Evolutionary conservation across 2,113 vertebrate genomes (phyloP).

Genomic region (Leucoraja erinaceus): DNA sequence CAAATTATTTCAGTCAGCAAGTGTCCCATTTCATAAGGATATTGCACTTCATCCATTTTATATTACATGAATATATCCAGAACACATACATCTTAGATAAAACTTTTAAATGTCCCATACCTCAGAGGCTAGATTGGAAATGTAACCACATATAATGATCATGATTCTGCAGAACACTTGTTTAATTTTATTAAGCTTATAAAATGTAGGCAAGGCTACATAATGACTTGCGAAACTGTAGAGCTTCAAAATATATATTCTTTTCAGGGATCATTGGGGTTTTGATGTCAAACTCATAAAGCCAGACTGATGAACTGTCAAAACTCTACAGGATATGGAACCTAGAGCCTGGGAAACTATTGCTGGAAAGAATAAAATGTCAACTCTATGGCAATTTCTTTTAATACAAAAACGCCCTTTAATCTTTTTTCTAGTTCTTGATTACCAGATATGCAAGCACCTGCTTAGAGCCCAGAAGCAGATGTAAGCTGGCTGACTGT

Average conservation of each 20-base stretch:
- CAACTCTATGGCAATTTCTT: slow-evolving; percentile 34
- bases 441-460: slow-evolving; percentile 38
- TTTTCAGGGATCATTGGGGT: slow-evolving; percentile 32
- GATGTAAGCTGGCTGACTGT: neutral
- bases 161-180: neutral
- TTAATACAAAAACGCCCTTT: slow-evolving; percentile 33
- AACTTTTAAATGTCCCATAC: neutral
- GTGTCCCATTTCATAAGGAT: neutral
- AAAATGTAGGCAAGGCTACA: slow-evolving; percentile 29
- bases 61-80: neutral
- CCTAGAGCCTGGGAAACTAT: slow-evolving; percentile 32
- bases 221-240: slow-evolving; percentile 33
- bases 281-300: slow-evolving; percentile 38
- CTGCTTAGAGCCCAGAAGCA: slow-evolving; percentile 29
- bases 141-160: slow-evolving; percentile 9
- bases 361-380: slow-evolving; percentile 37
- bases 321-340: slow-evolving; percentile 35
- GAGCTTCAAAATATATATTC: slow-evolving; percentile 26
- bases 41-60: neutral
- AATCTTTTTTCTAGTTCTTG: slow-evolving; percentile 37
- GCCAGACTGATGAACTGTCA: slow-evolving; percentile 34
- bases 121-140: neutral
- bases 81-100: neutral
- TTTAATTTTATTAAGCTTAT: slow-evolving; percentile 23
- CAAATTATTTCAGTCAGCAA: neutral